Conservation (phyloP, 2,888 invertebrate genomes). For the Crocallis elinguaria region DNA sequence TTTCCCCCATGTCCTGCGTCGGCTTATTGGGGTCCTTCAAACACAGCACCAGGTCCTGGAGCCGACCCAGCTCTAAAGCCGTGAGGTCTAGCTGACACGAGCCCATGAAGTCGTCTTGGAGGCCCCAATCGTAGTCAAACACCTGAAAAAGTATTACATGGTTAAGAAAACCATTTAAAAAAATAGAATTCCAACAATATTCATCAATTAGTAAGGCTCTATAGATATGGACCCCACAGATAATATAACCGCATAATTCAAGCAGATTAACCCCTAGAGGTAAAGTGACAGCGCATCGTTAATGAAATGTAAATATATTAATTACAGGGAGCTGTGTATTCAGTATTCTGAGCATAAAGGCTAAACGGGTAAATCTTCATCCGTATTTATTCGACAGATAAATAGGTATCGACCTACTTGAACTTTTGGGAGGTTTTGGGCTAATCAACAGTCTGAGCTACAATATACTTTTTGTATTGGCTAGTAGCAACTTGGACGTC, state of each 20-base stretch:
- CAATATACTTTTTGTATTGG: too few species aligned
- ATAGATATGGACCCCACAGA: too few species aligned
- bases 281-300: not conserved
- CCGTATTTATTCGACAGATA: too few species aligned
- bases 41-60: slow-evolving; percentile 91
- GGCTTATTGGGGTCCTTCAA: slow-evolving; percentile 91
- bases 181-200: too few species aligned
- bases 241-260: too few species aligned
- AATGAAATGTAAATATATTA: not conserved
- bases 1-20: slow-evolving; percentile 91
- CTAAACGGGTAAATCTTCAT: not conserved
- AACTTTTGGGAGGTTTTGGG: too few species aligned
- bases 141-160: slow-evolving; percentile 82
- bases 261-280: not conserved
- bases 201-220: too few species aligned
- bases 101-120: slow-evolving; percentile 99
- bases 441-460: too few species aligned
- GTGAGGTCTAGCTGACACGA: slow-evolving; percentile 93
- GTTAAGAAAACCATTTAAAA: not conserved
- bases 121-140: slow-evolving; percentile 98
- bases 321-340: too few species aligned
- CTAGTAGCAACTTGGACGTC: too few species aligned
- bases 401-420: too few species aligned
- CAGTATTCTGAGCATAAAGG: not conserved
- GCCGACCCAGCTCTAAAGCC: slow-evolving; percentile 90